phyloP scores from a whole-genome alignment of 2,888 invertebrate species.

The Fabriciana adippe region DNA sequence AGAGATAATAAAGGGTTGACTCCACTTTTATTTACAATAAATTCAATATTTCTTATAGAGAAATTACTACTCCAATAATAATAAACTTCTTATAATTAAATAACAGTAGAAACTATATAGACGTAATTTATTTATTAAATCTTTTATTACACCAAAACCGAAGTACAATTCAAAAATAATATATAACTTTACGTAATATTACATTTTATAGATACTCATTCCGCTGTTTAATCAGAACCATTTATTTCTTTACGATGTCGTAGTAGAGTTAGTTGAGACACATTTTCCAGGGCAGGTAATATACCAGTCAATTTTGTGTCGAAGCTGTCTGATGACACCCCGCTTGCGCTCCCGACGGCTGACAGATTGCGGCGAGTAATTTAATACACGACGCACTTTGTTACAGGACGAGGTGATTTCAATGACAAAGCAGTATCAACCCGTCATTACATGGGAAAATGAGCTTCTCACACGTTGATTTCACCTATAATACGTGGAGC shows the following conservation, averaged over 20 bases:
- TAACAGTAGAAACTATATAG: too few relatives aligned
- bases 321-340: slow-evolving; percentile 41
- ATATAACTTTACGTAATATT: too few relatives aligned
- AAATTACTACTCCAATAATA: too few relatives aligned
- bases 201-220: background rate
- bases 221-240: slow-evolving; percentile 10
- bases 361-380: slow-evolving; percentile 48
- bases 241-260: slow-evolving; percentile 13
- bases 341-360: slow-evolving; percentile 40
- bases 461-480: background rate
- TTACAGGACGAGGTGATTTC: slow-evolving; percentile 48
- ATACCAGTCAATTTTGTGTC: slow-evolving; percentile 30
- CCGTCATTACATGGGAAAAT: slow-evolving; percentile 23
- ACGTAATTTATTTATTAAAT: too few relatives aligned
- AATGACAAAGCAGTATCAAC: slow-evolving; percentile 45
- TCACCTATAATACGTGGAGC: background rate
- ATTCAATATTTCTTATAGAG: too few relatives aligned
- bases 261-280: slow-evolving; percentile 7
- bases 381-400: slow-evolving; percentile 50
- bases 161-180: too few relatives aligned
- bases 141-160: too few relatives aligned
- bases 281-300: slow-evolving; percentile 14
- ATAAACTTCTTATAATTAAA: too few relatives aligned
- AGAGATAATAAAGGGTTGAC: background rate
- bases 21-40: too few relatives aligned